Evolutionary conservation across 2,888 invertebrate species (phyloP).

Genomic region (Anagyrus pseudococci): DNA sequence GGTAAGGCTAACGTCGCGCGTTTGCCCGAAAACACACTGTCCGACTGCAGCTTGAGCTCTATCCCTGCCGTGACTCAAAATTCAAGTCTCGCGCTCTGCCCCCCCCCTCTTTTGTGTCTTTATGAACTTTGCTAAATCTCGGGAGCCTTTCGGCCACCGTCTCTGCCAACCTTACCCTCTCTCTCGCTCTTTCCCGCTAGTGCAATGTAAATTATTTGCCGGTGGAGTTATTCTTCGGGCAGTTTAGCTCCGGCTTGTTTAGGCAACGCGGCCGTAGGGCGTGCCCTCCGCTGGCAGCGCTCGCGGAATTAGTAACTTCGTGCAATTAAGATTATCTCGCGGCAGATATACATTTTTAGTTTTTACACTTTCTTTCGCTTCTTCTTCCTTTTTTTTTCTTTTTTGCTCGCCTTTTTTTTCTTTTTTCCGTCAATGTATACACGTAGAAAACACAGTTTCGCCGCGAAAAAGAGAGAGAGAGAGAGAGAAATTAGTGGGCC

Average conservation of each 20-base stretch:
- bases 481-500: too few species aligned
- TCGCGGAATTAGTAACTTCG: neutral
- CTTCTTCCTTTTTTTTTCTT: neutral
- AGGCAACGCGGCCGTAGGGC: neutral
- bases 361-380: neutral
- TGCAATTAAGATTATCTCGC: neutral
- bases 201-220: slow-evolving; percentile 21
- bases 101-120: slow-evolving; percentile 25
- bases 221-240: neutral
- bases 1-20: slow-evolving; percentile 9
- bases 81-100: slow-evolving; percentile 15
- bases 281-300: neutral
- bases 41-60: neutral
- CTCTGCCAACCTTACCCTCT: too few species aligned
- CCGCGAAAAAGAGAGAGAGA: too few species aligned
- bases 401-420: neutral
- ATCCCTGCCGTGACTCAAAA: slow-evolving; percentile 21
- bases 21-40: too few species aligned
- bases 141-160: neutral
- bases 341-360: neutral
- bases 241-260: neutral
- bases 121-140: slow-evolving; percentile 27
- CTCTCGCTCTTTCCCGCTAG: neutral
- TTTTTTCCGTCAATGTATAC: neutral
- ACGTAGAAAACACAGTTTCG: too few species aligned